Evolutionary conservation across 2,888 invertebrate species (phyloP).

Genomic region (Glyphotaelius pellucidus): DNA sequence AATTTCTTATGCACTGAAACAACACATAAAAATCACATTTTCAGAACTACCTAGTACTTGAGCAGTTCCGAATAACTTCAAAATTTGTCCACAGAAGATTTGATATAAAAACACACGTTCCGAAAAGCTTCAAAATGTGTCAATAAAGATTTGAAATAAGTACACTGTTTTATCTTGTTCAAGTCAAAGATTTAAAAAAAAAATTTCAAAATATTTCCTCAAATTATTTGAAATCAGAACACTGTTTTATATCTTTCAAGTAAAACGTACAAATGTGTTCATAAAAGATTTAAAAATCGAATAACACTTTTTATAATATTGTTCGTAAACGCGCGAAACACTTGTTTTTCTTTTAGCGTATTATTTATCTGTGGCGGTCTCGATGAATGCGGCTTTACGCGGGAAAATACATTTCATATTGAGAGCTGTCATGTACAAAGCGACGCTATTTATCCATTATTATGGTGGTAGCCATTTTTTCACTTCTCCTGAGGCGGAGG

Average conservation of each 20-base stretch:
- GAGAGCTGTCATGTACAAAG: slow-evolving; percentile 36
- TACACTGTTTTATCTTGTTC: neutral
- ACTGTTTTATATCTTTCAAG: neutral
- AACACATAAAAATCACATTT: neutral
- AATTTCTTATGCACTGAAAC: neutral
- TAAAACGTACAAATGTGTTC: neutral
- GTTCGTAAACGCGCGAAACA: neutral
- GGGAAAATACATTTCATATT: slow-evolving; percentile 53
- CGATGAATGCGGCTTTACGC: slow-evolving; percentile 22
- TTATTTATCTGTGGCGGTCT: neutral
- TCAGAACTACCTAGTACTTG: neutral
- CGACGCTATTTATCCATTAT: slow-evolving; percentile 56
- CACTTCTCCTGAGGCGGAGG: slow-evolving; percentile 13
- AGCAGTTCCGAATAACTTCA: neutral
- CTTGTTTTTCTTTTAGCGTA: neutral
- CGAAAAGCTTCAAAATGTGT: neutral
- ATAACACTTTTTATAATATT: neutral
- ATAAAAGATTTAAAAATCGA: neutral
- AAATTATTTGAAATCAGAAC: neutral
- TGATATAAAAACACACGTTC: neutral
- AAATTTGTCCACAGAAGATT: neutral
- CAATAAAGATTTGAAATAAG: neutral
- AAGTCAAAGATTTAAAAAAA: neutral
- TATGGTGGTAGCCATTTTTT: slow-evolving; percentile 36
- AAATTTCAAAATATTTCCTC: no score